These are phyloP conservation scores for Catalaphyllia jardinei DNA, from an alignment of 64 coral and sea anemone species.

Conservation along the genomic window DNA sequence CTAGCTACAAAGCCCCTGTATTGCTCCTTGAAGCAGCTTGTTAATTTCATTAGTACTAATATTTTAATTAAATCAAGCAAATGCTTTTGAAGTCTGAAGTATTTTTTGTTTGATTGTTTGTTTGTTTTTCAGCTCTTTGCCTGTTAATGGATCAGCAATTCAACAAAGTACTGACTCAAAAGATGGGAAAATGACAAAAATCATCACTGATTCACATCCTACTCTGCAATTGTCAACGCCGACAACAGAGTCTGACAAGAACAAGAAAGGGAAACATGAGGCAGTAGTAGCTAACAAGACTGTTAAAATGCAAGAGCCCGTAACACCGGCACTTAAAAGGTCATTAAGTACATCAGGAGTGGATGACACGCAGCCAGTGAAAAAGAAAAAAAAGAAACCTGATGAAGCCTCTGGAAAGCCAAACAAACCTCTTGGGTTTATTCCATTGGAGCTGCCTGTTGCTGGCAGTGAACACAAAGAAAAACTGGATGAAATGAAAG, in stretches of 20 bases:
- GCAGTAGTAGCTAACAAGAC: slow-evolving; percentile 5
- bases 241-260: neutral
- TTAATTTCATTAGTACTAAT: no score
- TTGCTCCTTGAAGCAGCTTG: no score
- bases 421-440: slow-evolving; percentile 55
- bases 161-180: slow-evolving; percentile 22
- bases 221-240: neutral
- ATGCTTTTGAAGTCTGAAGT: neutral
- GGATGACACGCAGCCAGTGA: slow-evolving; percentile 31
- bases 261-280: slow-evolving; percentile 22
- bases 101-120: neutral
- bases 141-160: neutral
- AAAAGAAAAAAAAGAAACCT: slow-evolving; percentile 93
- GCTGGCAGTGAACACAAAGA: slow-evolving; percentile 64
- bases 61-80: no score
- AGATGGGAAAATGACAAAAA: slow-evolving; percentile 31
- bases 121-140: neutral
- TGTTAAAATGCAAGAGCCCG: slow-evolving; percentile 30
- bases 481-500: slow-evolving; percentile 69
- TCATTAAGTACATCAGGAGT: slow-evolving; percentile 26
- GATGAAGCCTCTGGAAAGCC: slow-evolving; percentile 58
- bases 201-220: neutral
- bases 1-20: no score
- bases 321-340: slow-evolving; percentile 13
- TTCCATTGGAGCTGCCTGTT: slow-evolving; percentile 14